These are phyloP conservation scores for Sinohyriopsis cumingii DNA, from an alignment of 2,888 invertebrate species.

Conservation along the genomic window DNA sequence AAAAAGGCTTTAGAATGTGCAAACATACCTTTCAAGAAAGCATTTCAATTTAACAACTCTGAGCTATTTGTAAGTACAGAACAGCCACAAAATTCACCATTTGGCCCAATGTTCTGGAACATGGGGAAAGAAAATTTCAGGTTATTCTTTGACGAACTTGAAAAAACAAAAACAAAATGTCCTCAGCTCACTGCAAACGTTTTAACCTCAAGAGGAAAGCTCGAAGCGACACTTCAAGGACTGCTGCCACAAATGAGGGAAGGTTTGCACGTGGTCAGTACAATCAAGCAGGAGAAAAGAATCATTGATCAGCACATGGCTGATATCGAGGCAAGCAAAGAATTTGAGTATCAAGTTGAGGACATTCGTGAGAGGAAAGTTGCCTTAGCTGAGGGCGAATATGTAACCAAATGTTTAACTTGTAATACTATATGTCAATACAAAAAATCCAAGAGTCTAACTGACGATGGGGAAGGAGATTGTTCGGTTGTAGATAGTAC, in stretches of 20 bases:
- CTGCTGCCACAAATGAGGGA: constrained; percentile 1
- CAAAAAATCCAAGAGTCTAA: constrained; percentile 4
- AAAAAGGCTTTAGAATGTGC: too few relatives aligned
- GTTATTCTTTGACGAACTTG: background rate
- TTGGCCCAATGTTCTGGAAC: too few relatives aligned
- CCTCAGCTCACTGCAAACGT: constrained; percentile 3
- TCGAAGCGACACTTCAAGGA: constrained; percentile 2
- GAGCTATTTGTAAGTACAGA: background rate
- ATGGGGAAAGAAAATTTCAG: background rate
- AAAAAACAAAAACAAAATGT: background rate
- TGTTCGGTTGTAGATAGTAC: constrained; percentile 24
- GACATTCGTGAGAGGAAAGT: background rate
- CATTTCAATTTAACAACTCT: too few relatives aligned
- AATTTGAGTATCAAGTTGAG: constrained; percentile 3
- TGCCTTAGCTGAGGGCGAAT: background rate
- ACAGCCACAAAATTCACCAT: background rate
- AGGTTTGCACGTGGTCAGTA: constrained; percentile 1
- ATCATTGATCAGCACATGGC: background rate
- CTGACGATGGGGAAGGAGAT: constrained; percentile 16
- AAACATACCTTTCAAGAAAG: too few relatives aligned
- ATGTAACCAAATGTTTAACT: constrained; percentile 1
- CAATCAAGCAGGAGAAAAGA: background rate
- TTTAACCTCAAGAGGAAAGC: background rate
- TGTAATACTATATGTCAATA: constrained; percentile 1
- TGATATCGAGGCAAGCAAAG: constrained; percentile 1